Evolutionary conservation across 2,888 invertebrate species (phyloP).

Genomic region (Barypeithes pellucidus): DNA sequence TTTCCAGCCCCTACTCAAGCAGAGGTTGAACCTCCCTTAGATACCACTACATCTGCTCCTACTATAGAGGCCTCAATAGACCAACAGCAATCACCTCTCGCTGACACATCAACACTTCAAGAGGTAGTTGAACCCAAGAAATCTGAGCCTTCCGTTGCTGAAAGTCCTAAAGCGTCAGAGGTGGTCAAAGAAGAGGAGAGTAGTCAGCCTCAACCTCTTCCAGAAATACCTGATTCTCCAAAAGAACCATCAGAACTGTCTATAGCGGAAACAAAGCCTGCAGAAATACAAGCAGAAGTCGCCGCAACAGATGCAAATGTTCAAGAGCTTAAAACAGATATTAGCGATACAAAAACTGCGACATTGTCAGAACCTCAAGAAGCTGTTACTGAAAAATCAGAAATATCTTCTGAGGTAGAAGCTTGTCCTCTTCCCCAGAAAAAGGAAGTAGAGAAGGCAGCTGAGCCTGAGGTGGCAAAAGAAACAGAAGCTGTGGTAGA

Average conservation of each 20-base stretch:
- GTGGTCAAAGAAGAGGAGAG: not conserved
- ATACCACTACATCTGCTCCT: slow-evolving; percentile 25
- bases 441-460: not conserved
- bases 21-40: slow-evolving; percentile 31
- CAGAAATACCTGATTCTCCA: not conserved
- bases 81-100: not conserved
- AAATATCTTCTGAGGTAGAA: not conserved
- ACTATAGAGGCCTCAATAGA: slow-evolving; percentile 19
- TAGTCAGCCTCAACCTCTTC: slow-evolving; percentile 18
- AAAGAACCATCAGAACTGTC: not conserved
- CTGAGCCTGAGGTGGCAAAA: not conserved
- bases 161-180: not conserved
- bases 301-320: not conserved
- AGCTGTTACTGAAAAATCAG: no score
- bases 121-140: slow-evolving; percentile 55
- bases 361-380: slow-evolving; percentile 1
- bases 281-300: slow-evolving; percentile 20
- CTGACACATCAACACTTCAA: slow-evolving; percentile 14
- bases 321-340: slow-evolving; percentile 13
- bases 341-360: slow-evolving; percentile 5
- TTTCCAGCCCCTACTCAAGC: slow-evolving; percentile 44
- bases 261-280: not conserved
- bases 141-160: slow-evolving; percentile 42
- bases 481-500: not conserved
- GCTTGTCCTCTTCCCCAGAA: not conserved